phyloP scores from a whole-genome alignment of 2,888 invertebrate species.

The Leptopilina drosophilae region DNA sequence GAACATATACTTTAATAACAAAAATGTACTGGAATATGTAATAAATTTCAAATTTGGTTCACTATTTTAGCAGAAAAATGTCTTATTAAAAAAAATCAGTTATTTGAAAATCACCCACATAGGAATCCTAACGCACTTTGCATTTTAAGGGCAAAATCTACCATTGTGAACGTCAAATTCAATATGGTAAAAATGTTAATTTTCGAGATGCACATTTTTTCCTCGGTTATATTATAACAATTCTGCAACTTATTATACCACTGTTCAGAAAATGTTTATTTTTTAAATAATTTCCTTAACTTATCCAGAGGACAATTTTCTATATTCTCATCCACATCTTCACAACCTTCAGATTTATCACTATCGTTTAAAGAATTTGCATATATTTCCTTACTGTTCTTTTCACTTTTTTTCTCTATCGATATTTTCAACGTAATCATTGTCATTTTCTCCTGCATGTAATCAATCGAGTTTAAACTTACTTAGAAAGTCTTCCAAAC shows the following conservation, averaged over 20 bases:
- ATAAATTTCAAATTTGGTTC: not conserved
- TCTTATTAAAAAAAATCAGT: too few species aligned
- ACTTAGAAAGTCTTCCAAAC: conserved; percentile 58
- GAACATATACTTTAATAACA: too few species aligned
- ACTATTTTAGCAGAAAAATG: too few species aligned
- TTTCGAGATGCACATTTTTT: too few species aligned
- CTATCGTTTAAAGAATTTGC: not conserved
- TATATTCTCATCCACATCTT: not conserved
- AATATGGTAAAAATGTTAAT: too few species aligned
- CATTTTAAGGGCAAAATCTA: not conserved
- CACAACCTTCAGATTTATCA: not conserved
- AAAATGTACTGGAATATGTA: too few species aligned
- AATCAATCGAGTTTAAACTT: conserved; percentile 8
- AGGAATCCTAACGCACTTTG: not conserved
- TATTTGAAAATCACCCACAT: too few species aligned
- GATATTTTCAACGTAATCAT: conserved; percentile 29
- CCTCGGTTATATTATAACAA: too few species aligned
- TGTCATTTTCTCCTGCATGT: conserved; percentile 13
- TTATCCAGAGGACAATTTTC: not conserved
- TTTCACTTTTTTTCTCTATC: conserved; percentile 2
- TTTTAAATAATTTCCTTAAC: not conserved
- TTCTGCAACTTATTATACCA: not conserved
- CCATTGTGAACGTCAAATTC: too few species aligned
- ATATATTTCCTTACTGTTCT: not conserved
- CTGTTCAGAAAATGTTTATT: not conserved